Evolutionary conservation across 2,888 invertebrate species (phyloP), one percentile per base, ranked within the genome.

Genomic region (Leucophora obtusa): DNA sequence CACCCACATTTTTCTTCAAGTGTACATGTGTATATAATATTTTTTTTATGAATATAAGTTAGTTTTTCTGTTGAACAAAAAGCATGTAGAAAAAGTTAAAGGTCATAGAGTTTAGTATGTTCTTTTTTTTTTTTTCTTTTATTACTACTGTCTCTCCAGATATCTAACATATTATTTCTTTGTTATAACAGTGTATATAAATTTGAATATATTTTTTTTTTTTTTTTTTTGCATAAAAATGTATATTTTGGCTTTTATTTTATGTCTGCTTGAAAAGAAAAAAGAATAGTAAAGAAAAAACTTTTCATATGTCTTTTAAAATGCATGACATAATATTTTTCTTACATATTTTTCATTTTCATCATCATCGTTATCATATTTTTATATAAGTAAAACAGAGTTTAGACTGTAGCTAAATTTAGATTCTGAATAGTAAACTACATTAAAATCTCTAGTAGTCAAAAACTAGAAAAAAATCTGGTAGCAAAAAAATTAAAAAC

Each of bases 261-360:
- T 47, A 47, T 47, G 43, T 47, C 43, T 47, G 43, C 43, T n/a
- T 28, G 47, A 33, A 62, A 58, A 33, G n/a, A 51, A n/a, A 15
- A 33, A 38, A 66, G 17, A 38, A 53, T n/a, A n/a, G 38, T 24
- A 15, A 50, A 50, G 33, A 70, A 50, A 73, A 69, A 73, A 56
- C 47, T 54, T 77, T 81, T 81, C 70, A 60, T 81, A 77, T 69
- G 68, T 73, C 73, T 81, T 81, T 81, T 73, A 77, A 77, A 81
- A 81, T 70, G 73, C 77, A 81, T 77, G 81, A 77, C 77, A 81
- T 73, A 81, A 81, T 77, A 77, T 70, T 54, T 81, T 81, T 66
- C 66, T 35, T 66, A 71, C 56, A 69, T 63, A 69, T 35, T 28
- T 77, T n/a, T 28, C 15, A 28, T 28, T 21, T 71, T 51, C 62